These are phyloP conservation scores for Heterochromis multidens DNA, from an alignment of 2,113 vertebrate genomes.

Conservation along the genomic window DNA sequence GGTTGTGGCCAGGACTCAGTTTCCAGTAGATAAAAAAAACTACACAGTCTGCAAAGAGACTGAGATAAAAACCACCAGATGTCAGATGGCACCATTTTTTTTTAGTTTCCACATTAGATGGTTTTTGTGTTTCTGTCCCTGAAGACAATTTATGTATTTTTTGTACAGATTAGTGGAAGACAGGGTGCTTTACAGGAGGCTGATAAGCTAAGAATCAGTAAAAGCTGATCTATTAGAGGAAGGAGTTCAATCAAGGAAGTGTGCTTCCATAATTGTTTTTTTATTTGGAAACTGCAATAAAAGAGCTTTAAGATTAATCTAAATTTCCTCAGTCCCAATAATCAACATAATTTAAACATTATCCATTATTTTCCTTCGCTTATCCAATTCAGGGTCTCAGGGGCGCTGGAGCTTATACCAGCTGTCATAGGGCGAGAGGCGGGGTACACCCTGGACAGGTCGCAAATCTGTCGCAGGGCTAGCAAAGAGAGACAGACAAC, in stretches of 20 bases:
- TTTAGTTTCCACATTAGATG: too few relatives aligned
- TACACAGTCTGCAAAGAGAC: neutral
- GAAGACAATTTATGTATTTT: fast-evolving
- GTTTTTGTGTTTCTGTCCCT: neutral
- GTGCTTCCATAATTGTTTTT: neutral
- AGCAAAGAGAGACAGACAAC: too few relatives aligned
- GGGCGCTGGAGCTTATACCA: too few relatives aligned
- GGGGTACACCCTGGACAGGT: too few relatives aligned
- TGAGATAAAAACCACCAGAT: neutral
- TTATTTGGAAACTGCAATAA: neutral
- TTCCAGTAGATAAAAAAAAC: neutral
- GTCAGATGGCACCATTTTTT: too few relatives aligned
- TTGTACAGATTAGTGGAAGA: neutral
- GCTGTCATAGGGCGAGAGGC: too few relatives aligned
- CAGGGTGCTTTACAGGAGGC: fast-evolving
- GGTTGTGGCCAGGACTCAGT: neutral
- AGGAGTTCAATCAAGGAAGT: neutral
- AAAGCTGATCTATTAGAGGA: neutral
- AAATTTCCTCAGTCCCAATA: too few relatives aligned
- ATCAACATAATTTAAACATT: neutral
- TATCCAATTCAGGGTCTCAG: too few relatives aligned
- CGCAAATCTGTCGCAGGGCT: too few relatives aligned
- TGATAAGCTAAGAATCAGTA: neutral
- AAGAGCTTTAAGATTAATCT: too few relatives aligned
- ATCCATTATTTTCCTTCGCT: too few relatives aligned